Evolutionary conservation across 2,113 vertebrate species (phyloP), one percentile per base, ranked within the genome.

Genomic region (Elephantulus edwardii): DNA sequence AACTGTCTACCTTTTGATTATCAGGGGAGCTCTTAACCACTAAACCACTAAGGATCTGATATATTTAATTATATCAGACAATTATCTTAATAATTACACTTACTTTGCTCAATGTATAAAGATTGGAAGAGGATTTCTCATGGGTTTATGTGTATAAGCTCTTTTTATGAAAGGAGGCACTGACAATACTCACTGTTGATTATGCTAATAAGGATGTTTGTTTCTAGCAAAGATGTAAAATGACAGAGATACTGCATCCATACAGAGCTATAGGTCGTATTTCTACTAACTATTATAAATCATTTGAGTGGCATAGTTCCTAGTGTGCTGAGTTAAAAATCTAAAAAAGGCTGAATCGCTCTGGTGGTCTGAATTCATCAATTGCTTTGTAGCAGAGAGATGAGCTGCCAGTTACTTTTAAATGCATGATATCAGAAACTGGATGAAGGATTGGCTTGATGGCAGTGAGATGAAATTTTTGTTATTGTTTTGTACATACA

Each of bases 271-370:
- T 58, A 79, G 4, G 8, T 46, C 3, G 1, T 1, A 6, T 30
- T 54, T 24, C 8, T 75, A n/a, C 1, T 13, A 4, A 71, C 12
- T 1, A 58, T 2, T 22, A 14, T 35, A 84, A 62, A 80, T 79
- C 11, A 4, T 5, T 24, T 40, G 5, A 2, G 8, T 24, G 54
- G 19, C 1, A 0, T 50, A 30, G 71, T 5, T 14, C 70, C 2
- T n/a, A n/a, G n/a, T n/a, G n/a, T n/a, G n/a, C n/a, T n/a, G n/a
- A n/a, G n/a, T n/a, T n/a, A n/a, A n/a, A n/a, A n/a, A n/a, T n/a
- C n/a, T n/a, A n/a, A n/a, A n/a, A n/a, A n/a, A n/a, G n/a, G n/a
- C n/a, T n/a, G n/a, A n/a, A n/a, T n/a, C n/a, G n/a, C n/a, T n/a
- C n/a, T n/a, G n/a, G n/a, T n/a, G n/a, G n/a, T n/a, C n/a, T n/a